phyloP scores from a whole-genome alignment of 2,797 vertebrate species.

The Myripristis murdjan region DNA sequence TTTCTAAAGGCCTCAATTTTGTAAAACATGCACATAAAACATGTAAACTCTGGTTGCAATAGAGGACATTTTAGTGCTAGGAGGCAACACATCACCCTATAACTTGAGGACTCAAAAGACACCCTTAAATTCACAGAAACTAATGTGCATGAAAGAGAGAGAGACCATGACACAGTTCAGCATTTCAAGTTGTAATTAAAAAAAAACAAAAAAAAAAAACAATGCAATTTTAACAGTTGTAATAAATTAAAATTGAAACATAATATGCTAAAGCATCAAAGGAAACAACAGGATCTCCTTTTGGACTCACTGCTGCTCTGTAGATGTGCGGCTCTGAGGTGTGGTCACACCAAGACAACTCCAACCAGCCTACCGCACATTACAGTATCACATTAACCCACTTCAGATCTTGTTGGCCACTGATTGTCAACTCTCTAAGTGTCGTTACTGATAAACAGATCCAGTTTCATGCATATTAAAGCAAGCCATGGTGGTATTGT shows the following conservation, averaged over 20 bases:
- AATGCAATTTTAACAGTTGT: slow-evolving; percentile 56
- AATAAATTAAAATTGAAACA: slow-evolving; percentile 87
- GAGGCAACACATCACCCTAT: too few relatives aligned
- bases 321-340: slow-evolving; percentile 57
- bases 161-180: slow-evolving; percentile 45
- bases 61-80: too few relatives aligned
- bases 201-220: too few relatives aligned
- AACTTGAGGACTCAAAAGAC: too few relatives aligned
- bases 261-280: slow-evolving; percentile 74
- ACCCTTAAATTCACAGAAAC: too few relatives aligned
- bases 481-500: slow-evolving; percentile 55
- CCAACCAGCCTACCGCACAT: slow-evolving; percentile 65
- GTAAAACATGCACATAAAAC: too few relatives aligned
- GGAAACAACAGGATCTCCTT: slow-evolving; percentile 65
- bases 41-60: too few relatives aligned
- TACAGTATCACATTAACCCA: slow-evolving; percentile 53
- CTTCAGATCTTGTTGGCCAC: slow-evolving; percentile 54
- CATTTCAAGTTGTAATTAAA: slow-evolving; percentile 80
- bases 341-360: slow-evolving; percentile 44
- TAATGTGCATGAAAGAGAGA: slow-evolving; percentile 21
- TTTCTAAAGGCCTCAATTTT: too few relatives aligned
- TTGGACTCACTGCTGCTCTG: slow-evolving; percentile 66
- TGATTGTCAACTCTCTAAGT: slow-evolving; percentile 73
- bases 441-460: slow-evolving; percentile 56
- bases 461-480: slow-evolving; percentile 73